phyloP scores from a whole-genome alignment of 2,797 vertebrate species.

The Pseudopleuronectes americanus region DNA sequence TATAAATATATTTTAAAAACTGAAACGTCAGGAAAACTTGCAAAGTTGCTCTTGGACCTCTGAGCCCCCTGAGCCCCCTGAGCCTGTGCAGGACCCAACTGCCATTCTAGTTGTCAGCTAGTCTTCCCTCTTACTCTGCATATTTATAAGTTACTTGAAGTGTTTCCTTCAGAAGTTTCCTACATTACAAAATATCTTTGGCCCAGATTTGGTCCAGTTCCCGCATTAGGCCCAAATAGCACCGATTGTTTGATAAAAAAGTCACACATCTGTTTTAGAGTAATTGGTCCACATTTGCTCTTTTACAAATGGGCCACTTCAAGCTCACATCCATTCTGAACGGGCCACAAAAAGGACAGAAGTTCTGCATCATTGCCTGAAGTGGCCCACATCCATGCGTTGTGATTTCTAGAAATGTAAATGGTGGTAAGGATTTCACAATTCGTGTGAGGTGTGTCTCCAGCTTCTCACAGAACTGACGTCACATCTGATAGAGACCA shows the following conservation, averaged over 20 bases:
- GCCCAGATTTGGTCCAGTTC: too few species aligned
- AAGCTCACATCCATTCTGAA: too few species aligned
- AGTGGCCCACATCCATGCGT: too few species aligned
- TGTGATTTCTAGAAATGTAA: background rate
- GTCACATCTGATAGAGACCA: background rate
- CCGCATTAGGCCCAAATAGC: too few species aligned
- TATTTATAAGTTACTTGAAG: background rate
- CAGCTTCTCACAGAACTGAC: background rate
- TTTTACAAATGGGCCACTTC: too few species aligned
- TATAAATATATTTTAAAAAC: background rate
- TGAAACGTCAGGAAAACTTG: background rate
- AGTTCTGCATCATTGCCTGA: too few species aligned
- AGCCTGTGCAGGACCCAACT: background rate
- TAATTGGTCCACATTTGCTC: too few species aligned
- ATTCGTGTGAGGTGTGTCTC: background rate
- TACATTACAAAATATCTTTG: too few species aligned
- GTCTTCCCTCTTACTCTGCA: background rate
- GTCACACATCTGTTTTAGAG: too few species aligned
- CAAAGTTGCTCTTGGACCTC: background rate
- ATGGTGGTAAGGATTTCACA: background rate
- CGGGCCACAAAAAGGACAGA: too few species aligned
- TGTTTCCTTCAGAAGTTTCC: too few species aligned
- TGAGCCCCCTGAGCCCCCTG: background rate
- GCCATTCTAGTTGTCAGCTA: background rate
- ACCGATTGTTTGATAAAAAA: too few species aligned